Conservation (phyloP, 2,888 invertebrate genomes). For the Eugnorisma glareosa region DNA sequence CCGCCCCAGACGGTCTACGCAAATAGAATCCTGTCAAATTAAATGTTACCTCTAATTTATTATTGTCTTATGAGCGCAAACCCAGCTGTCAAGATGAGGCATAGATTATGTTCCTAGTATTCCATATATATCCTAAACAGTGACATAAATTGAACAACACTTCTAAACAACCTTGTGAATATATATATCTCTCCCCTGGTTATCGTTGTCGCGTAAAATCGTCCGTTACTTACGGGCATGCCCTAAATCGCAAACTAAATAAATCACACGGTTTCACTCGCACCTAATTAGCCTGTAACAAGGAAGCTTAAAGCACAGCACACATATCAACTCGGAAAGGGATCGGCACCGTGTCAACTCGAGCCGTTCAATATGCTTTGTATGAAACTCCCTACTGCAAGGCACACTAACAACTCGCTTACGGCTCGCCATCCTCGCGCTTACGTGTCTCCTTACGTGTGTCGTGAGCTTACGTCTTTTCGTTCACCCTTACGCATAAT, state of each 20-base stretch:
- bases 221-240: background rate
- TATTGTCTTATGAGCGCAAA: too few species aligned
- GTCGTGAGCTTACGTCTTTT: too few species aligned
- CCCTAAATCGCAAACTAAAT: conserved; percentile 20
- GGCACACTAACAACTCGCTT: too few species aligned
- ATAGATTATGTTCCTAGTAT: background rate
- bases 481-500: too few species aligned
- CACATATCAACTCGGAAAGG: too few species aligned
- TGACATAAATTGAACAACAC: background rate
- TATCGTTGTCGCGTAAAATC: conserved; percentile 1
- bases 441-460: too few species aligned
- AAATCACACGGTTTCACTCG: conserved; percentile 12
- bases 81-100: background rate
- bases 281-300: conserved; percentile 1
- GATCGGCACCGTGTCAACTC: too few species aligned
- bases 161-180: background rate
- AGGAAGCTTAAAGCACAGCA: too few species aligned
- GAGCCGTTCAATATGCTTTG: too few species aligned
- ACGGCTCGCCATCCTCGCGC: too few species aligned
- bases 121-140: background rate
- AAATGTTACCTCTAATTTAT: conserved; percentile 2
- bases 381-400: too few species aligned
- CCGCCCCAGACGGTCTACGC: background rate
- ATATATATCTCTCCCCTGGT: background rate
- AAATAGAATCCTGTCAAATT: conserved; percentile 13